phyloP scores from a whole-genome alignment of 2,113 vertebrate species.

The Xiphophorus couchianus region DNA sequence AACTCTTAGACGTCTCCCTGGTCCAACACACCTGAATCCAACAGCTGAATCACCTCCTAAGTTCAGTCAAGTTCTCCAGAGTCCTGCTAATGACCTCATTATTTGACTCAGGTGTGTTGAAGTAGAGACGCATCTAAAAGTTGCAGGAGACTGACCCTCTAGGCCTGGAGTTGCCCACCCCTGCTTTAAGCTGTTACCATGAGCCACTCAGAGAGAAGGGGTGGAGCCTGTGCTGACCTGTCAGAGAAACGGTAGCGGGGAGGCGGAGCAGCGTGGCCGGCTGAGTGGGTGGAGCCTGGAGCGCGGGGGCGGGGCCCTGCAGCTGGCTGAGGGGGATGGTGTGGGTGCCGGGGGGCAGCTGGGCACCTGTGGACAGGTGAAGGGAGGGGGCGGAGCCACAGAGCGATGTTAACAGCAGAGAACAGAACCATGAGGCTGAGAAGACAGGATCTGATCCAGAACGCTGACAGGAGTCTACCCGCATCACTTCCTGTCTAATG shows the following conservation, averaged over 20 bases:
- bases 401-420: background rate
- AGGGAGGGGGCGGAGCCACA: slow-evolving; percentile 7
- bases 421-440: background rate
- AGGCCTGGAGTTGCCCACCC: too few species aligned
- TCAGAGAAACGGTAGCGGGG: slow-evolving; percentile 74
- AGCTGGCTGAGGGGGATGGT: slow-evolving; percentile 80
- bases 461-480: too few species aligned
- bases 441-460: background rate
- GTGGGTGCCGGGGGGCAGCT: slow-evolving; percentile 77
- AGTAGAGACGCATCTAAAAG: too few species aligned
- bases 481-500: too few species aligned
- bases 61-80: too few species aligned
- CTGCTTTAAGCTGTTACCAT: too few species aligned
- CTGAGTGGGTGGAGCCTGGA: slow-evolving; percentile 68
- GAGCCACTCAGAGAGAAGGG: background rate
- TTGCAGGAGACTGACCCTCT: too few species aligned
- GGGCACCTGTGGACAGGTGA: slow-evolving; percentile 70
- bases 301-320: slow-evolving; percentile 68
- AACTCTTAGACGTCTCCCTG: too few species aligned
- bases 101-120: too few species aligned
- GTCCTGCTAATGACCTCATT: too few species aligned
- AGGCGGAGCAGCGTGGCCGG: slow-evolving; percentile 77
- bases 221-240: slow-evolving; percentile 71
- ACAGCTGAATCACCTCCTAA: too few species aligned
- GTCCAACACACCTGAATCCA: too few species aligned